These are phyloP conservation scores for Drosophila albomicans DNA, from an alignment of 1,140 invertebrate species.

Conservation along the genomic window DNA sequence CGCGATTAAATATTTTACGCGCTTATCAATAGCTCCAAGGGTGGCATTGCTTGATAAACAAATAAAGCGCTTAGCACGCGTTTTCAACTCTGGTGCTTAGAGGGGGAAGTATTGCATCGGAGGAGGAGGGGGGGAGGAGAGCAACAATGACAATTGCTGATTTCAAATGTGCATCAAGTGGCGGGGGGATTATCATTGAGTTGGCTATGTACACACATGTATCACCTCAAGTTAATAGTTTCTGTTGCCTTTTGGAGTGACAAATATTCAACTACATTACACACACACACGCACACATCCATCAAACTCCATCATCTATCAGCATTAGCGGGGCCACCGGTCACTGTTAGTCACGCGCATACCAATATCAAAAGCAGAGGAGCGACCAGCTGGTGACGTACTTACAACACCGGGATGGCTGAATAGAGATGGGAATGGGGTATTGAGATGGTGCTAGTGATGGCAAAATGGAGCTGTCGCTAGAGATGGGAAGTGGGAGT, in stretches of 20 bases:
- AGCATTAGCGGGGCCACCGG: slow-evolving; percentile 27
- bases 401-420: slow-evolving; percentile 14
- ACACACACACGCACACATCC: slow-evolving; percentile 18
- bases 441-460: not conserved
- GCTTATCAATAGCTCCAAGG: slow-evolving; percentile 78
- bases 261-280: slow-evolving; percentile 1
- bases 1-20: slow-evolving; percentile 77
- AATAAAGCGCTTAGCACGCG: slow-evolving; percentile 50
- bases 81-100: slow-evolving; percentile 12
- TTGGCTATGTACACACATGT: not conserved
- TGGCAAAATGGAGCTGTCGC: not conserved
- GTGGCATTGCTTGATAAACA: slow-evolving; percentile 72
- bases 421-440: slow-evolving; percentile 5
- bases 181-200: not conserved
- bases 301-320: slow-evolving; percentile 40
- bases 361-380: slow-evolving; percentile 7
- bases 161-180: slow-evolving; percentile 14
- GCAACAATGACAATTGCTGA: not conserved
- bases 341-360: slow-evolving; percentile 36
- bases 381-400: slow-evolving; percentile 39
- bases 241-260: not conserved
- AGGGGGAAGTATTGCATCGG: not conserved
- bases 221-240: slow-evolving; percentile 25
- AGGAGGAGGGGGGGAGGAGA: not conserved
- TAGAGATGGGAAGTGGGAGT: not conserved